These are phyloP conservation scores for Hydropotes inermis DNA, from an alignment of 2,113 vertebrate genomes.

Conservation along the genomic window DNA sequence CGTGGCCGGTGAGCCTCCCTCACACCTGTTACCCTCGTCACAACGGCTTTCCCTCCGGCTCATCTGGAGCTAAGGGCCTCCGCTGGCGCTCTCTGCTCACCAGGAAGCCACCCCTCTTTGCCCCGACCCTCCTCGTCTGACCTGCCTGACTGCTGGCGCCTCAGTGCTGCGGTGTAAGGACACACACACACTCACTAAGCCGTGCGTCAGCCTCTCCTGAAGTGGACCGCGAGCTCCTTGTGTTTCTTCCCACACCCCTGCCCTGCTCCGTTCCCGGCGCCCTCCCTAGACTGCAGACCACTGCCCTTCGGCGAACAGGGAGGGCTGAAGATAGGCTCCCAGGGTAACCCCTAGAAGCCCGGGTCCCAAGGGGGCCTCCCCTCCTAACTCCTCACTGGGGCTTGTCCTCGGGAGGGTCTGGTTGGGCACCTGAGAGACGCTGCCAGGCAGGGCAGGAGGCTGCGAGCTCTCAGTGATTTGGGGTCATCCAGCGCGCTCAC, in stretches of 20 bases:
- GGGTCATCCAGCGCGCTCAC: too few relatives aligned
- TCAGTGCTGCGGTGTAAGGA: background rate
- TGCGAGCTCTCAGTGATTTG: slow-evolving; percentile 81
- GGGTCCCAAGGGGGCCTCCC: slow-evolving; percentile 67
- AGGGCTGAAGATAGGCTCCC: background rate
- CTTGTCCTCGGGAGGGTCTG: slow-evolving; percentile 92
- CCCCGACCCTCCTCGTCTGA: background rate
- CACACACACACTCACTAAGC: background rate
- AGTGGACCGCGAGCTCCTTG: background rate
- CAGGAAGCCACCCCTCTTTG: rapidly evolving
- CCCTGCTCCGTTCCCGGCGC: background rate
- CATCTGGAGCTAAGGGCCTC: background rate
- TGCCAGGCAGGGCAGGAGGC: slow-evolving; percentile 74
- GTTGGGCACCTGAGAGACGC: slow-evolving; percentile 85
- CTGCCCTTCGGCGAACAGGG: background rate
- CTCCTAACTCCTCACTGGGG: slow-evolving; percentile 98
- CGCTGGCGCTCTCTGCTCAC: background rate
- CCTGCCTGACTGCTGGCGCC: background rate
- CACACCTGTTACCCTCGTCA: background rate
- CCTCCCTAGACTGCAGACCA: background rate
- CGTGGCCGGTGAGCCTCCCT: too few relatives aligned
- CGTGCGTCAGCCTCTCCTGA: background rate
- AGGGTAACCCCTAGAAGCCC: background rate
- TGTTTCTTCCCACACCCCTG: background rate
- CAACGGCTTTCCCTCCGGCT: background rate